A percentile compares a stretch with the other conserved stretches of the same genome.
Conservation (phyloP, 2,888 invertebrate species). For the Dynastes hyllus region DNA sequence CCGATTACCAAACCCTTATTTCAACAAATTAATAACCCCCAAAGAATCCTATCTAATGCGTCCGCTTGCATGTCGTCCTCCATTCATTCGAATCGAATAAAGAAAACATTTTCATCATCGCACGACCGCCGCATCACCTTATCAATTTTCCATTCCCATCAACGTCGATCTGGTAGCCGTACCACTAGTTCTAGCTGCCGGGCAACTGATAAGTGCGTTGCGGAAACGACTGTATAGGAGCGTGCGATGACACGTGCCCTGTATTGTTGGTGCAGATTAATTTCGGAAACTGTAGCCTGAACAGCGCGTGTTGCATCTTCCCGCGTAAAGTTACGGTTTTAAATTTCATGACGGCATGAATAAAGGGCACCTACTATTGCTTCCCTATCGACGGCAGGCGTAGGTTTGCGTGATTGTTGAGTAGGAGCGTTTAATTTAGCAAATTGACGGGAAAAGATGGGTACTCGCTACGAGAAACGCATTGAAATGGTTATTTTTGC, state of each 20-base stretch:
- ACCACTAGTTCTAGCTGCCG: neutral
- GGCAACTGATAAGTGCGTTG: neutral
- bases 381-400: neutral
- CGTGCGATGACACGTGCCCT: constrained; percentile 32
- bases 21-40: constrained; percentile 8
- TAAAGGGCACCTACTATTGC: no score
- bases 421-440: constrained; percentile 3
- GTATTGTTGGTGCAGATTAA: constrained; percentile 41
- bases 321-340: constrained; percentile 9
- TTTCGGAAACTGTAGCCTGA: constrained; percentile 18
- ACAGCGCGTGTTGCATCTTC: neutral
- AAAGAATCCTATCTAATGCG: neutral
- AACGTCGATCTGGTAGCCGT: no score
- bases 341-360: neutral
- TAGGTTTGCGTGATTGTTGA: neutral
- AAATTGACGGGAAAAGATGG: neutral
- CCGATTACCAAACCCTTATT: neutral
- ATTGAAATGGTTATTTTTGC: no score
- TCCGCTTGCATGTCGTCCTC: neutral
- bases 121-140: neutral
- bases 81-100: constrained; percentile 2
- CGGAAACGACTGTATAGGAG: neutral
- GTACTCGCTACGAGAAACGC: neutral
- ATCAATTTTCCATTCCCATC: constrained; percentile 5
- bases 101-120: constrained; percentile 12